A percentile compares a stretch with the other conserved stretches of the same genome.
Evolutionary conservation across 2,797 vertebrate genomes (phyloP).

Genomic region (Darevskia mixta): DNA sequence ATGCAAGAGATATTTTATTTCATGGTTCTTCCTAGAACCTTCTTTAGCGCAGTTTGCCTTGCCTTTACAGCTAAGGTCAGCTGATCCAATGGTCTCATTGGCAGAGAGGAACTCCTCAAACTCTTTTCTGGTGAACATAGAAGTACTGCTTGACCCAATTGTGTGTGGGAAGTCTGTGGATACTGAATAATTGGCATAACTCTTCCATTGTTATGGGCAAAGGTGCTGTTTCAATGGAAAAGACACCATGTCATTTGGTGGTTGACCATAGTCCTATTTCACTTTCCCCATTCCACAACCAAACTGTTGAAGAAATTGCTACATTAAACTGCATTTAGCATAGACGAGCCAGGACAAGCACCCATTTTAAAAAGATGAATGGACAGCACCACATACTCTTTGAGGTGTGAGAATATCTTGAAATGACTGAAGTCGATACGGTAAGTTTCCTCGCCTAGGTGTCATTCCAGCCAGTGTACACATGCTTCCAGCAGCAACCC

Average conservation of each 20-base stretch:
- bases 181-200: too few species aligned
- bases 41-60: background rate
- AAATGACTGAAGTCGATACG: constrained; percentile 58
- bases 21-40: background rate
- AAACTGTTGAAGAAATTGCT: constrained; percentile 58
- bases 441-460: constrained; percentile 66
- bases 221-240: background rate
- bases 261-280: background rate
- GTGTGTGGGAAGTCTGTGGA: background rate
- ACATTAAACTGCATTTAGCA: constrained; percentile 34
- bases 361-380: constrained; percentile 56
- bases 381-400: constrained; percentile 25
- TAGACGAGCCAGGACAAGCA: constrained; percentile 58
- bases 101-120: too few species aligned
- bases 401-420: constrained; percentile 52
- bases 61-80: too few species aligned
- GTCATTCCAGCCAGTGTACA: constrained; percentile 67
- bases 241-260: background rate
- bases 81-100: too few species aligned
- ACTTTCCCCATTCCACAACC: background rate
- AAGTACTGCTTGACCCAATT: too few species aligned
- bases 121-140: too few species aligned
- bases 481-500: constrained; percentile 66
- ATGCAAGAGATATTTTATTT: background rate
- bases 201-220: background rate